Conservation (phyloP, 1,140 invertebrate species). For the Aphelenchoides besseyi region DNA sequence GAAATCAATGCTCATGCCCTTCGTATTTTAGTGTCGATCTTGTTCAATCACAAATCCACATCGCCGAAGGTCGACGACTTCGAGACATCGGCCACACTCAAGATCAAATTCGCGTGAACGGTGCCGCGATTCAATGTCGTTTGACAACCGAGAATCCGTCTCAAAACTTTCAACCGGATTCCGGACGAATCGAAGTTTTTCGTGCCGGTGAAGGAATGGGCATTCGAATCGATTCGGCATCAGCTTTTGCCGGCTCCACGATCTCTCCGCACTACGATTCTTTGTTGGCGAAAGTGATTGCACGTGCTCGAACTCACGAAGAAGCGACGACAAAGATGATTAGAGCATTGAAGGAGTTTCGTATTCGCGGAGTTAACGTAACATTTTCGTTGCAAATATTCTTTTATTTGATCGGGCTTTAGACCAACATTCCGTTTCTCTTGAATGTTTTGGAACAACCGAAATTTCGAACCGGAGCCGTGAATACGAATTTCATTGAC, state of each 20-base stretch:
- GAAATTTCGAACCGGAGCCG: conserved; percentile 85
- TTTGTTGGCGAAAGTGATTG: conserved; percentile 93
- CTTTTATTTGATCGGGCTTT: conserved; percentile 40
- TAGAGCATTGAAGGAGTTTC: conserved; percentile 87
- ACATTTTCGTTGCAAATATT: conserved; percentile 25
- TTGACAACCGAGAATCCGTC: conserved; percentile 98
- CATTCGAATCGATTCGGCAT: conserved; percentile 90
- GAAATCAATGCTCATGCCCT: conserved; percentile 15
- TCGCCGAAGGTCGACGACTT: conserved; percentile 92
- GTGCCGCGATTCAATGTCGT: conserved; percentile 88
- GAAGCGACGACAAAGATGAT: conserved; percentile 92
- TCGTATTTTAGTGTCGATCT: conserved; percentile 78
- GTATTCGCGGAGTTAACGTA: conserved; percentile 92
- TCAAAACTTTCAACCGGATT: conserved; percentile 93
- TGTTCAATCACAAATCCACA: conserved; percentile 90
- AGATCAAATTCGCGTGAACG: conserved; percentile 79
- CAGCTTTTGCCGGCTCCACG: conserved; percentile 90
- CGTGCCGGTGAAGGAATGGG: conserved; percentile 98
- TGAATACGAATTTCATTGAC: conserved; percentile 98
- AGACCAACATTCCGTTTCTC: conserved; percentile 97
- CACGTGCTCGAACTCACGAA: conserved; percentile 82
- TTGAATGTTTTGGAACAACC: conserved; percentile 94
- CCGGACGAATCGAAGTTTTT: conserved; percentile 92
- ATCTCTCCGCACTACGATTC: conserved; percentile 99
- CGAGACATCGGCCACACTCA: conserved; percentile 84